Base-by-base conservation (phyloP, 1,140 invertebrate species). In the Meloidogyne hapla region DNA sequence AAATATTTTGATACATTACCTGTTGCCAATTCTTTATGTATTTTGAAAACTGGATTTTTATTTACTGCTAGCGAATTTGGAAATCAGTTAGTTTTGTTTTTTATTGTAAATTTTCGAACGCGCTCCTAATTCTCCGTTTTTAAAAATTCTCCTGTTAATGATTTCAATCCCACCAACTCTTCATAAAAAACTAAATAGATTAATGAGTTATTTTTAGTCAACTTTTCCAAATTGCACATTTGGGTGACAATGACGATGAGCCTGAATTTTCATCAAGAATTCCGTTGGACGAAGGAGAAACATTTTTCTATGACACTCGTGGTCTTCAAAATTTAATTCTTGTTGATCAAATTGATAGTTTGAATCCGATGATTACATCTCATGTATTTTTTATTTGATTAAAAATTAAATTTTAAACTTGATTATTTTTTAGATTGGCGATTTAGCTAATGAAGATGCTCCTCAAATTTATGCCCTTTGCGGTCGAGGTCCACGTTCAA, bases 1-100 rank as follows among this genome's bases (percentile, higher is more conserved):
- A 99, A 99, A 88, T 99, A 99, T 89, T 99, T 99, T 89, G 97
- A 99, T 86, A 99, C 97, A 23, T 95, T 98, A 3, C 95, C 97
- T 21, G 81, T 83, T 21, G 94, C 96, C 0, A 91, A 93, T 2
- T 91, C 94, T 1, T 93, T 99, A 93, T 98, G 95, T 90, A 96
- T 99, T 26, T 88, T 99, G 8, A 98, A 98, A 88, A 98, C 96
- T 76, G 97, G 97, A 5, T 99, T 99, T 87, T 89, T 99, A 0
- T 99, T 99, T 90, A 93, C 98, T 10, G 96, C 95, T 5, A 94
- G 94, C 65, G 97, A 99, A 90, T 99, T 99, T 92, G 97, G 96
- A 80, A 99, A 99, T 89, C 97, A 99, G 94, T 97, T 91, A 93
- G 76, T 74, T 65, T 56, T 56, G 65, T 56, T 48, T 23, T 33